phyloP scores from a whole-genome alignment of 1,140 invertebrate species.

The Paralvinella palmiformis region DNA sequence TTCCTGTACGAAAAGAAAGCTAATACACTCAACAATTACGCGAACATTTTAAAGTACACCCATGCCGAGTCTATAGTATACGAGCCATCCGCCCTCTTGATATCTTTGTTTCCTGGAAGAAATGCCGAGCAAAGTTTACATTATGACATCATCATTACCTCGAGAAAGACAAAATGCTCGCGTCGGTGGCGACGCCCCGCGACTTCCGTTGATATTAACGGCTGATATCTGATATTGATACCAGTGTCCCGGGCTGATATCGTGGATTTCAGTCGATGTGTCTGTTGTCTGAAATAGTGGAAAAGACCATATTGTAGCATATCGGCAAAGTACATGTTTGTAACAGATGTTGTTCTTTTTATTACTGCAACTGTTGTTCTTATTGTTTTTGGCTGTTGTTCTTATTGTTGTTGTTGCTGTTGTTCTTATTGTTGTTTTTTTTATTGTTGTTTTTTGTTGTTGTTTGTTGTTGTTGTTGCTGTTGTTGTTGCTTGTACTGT shows the following conservation, averaged over 20 bases:
- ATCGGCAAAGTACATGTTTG: too few species aligned
- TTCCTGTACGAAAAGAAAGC: not conserved
- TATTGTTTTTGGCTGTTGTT: too few species aligned
- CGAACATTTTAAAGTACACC: not conserved
- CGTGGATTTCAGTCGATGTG: conserved; percentile 12
- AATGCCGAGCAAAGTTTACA: not conserved
- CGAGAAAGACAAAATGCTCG: conserved; percentile 59
- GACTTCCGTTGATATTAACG: conserved; percentile 62
- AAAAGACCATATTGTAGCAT: conserved; percentile 14
- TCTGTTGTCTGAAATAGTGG: conserved; percentile 23
- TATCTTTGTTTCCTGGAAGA: too few species aligned
- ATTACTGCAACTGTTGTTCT: too few species aligned
- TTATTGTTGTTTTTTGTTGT: too few species aligned
- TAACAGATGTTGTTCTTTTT: too few species aligned
- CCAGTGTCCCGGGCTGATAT: conserved; percentile 59
- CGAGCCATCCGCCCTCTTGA: not conserved
- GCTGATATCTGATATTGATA: conserved; percentile 71
- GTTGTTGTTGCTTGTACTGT: too few species aligned
- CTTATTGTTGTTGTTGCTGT: too few species aligned
- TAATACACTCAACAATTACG: not conserved
- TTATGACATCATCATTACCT: conserved; percentile 14
- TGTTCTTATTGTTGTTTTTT: too few species aligned
- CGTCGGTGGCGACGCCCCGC: conserved; percentile 63
- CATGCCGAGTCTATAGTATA: not conserved
- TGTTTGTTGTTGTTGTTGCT: too few species aligned